A percentile compares a stretch with the other conserved stretches of the same genome.
These are phyloP conservation scores for Tetragonisca angustula DNA, from an alignment of 2,888 invertebrate genomes.

Conservation along the genomic window DNA sequence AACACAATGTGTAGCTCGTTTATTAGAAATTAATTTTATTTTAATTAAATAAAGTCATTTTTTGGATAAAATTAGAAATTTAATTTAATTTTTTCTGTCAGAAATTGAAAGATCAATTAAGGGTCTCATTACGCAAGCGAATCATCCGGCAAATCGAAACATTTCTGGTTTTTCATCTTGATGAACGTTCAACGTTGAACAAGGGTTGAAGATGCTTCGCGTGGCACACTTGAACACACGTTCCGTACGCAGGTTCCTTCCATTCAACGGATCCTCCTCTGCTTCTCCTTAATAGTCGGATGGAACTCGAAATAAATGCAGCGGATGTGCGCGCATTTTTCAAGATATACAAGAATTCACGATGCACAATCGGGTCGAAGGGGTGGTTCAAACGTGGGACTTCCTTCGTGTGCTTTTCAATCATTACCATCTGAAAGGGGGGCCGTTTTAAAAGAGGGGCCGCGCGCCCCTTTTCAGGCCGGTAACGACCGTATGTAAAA, in stretches of 20 bases:
- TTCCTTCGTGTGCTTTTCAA: conserved; percentile 2
- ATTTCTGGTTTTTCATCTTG: too few relatives aligned
- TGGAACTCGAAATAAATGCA: conserved; percentile 3
- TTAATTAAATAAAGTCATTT: too few relatives aligned
- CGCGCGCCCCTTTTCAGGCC: conserved; percentile 5
- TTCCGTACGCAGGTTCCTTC: not conserved
- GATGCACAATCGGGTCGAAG: not conserved
- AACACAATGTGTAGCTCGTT: too few relatives aligned
- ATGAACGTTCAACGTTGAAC: not conserved
- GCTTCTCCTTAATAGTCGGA: not conserved
- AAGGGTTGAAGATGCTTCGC: not conserved
- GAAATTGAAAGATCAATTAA: too few relatives aligned
- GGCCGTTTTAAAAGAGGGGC: not conserved
- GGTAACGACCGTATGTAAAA: conserved; percentile 9
- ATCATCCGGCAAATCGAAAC: too few relatives aligned
- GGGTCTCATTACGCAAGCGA: too few relatives aligned
- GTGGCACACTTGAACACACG: not conserved
- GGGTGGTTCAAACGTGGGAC: not conserved
- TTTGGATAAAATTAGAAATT: too few relatives aligned
- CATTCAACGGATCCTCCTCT: not conserved
- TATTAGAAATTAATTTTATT: too few relatives aligned
- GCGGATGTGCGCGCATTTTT: conserved; percentile 4
- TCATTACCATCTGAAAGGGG: conserved; percentile 8
- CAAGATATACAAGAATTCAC: not conserved
- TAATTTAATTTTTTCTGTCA: too few relatives aligned